These are phyloP conservation scores for Philhelius pedissequus DNA, from an alignment of 2,888 invertebrate genomes.

Conservation along the genomic window DNA sequence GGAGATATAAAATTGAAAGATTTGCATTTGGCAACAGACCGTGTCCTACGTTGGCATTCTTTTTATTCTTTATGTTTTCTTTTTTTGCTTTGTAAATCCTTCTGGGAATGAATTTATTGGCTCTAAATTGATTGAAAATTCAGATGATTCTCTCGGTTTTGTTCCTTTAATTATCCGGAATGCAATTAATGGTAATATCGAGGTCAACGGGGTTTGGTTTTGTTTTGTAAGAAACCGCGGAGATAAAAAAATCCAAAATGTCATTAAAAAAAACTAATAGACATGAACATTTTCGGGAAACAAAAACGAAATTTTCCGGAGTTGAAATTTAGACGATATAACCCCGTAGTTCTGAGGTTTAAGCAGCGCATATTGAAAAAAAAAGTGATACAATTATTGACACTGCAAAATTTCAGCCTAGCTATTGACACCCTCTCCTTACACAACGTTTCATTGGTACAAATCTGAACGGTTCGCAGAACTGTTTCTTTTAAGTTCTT, in stretches of 20 bases:
- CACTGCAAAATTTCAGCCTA: too few relatives aligned
- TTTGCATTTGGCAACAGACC: conserved; percentile 46
- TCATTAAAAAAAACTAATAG: too few relatives aligned
- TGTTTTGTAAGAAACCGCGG: background rate
- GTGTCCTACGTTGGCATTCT: conserved; percentile 31
- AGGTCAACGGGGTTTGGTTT: conserved; percentile 35
- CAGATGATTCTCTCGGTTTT: conserved; percentile 1
- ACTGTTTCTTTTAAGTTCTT: too few relatives aligned
- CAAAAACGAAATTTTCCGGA: too few relatives aligned
- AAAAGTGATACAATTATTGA: too few relatives aligned
- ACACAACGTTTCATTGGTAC: too few relatives aligned
- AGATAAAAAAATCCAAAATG: background rate
- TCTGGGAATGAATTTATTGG: conserved; percentile 47
- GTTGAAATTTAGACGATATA: too few relatives aligned
- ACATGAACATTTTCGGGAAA: too few relatives aligned
- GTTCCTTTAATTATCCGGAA: conserved; percentile 58
- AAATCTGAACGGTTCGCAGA: too few relatives aligned
- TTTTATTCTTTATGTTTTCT: background rate
- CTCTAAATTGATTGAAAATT: conserved; percentile 60
- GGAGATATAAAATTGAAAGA: conserved; percentile 47
- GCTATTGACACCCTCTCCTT: too few relatives aligned
- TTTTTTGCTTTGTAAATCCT: conserved; percentile 29
- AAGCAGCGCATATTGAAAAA: too few relatives aligned
- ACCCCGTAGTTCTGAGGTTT: too few relatives aligned
- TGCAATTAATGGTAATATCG: conserved; percentile 58